Evolutionary conservation across 2,797 vertebrate species (phyloP).

Genomic region (Centroberyx gerrardi): DNA sequence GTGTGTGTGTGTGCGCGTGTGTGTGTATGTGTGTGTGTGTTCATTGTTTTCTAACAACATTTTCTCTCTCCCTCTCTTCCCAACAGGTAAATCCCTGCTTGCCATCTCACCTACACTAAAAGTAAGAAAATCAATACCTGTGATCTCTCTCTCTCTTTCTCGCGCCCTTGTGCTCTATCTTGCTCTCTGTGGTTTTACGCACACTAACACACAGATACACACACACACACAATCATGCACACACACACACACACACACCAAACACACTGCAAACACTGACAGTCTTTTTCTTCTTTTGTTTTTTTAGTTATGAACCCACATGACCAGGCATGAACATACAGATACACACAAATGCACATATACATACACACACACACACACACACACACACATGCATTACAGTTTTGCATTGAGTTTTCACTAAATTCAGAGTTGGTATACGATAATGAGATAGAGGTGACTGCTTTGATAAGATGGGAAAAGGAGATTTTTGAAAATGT

Average conservation of each 20-base stretch:
- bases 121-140: slow-evolving; percentile 80
- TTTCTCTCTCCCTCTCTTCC: slow-evolving; percentile 58
- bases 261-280: background rate
- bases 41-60: slow-evolving; percentile 72
- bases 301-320: background rate
- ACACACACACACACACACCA: slow-evolving; percentile 24
- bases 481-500: too few relatives aligned
- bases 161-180: slow-evolving; percentile 18
- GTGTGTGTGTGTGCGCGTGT: slow-evolving; percentile 11
- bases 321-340: too few relatives aligned
- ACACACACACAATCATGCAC: slow-evolving; percentile 29
- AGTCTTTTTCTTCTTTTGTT: background rate
- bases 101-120: slow-evolving; percentile 73
- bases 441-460: too few relatives aligned
- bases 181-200: slow-evolving; percentile 16
- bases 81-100: slow-evolving; percentile 71
- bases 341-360: too few relatives aligned
- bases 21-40: slow-evolving; percentile 36
- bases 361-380: too few relatives aligned
- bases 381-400: too few relatives aligned
- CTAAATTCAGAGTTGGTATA: too few relatives aligned
- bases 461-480: too few relatives aligned
- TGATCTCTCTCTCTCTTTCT: slow-evolving; percentile 55
- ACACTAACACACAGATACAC: slow-evolving; percentile 7
- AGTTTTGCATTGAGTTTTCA: too few relatives aligned